Evolutionary conservation across 2,797 vertebrate species (phyloP).

Genomic region (Pipistrellus pipistrellus): DNA sequence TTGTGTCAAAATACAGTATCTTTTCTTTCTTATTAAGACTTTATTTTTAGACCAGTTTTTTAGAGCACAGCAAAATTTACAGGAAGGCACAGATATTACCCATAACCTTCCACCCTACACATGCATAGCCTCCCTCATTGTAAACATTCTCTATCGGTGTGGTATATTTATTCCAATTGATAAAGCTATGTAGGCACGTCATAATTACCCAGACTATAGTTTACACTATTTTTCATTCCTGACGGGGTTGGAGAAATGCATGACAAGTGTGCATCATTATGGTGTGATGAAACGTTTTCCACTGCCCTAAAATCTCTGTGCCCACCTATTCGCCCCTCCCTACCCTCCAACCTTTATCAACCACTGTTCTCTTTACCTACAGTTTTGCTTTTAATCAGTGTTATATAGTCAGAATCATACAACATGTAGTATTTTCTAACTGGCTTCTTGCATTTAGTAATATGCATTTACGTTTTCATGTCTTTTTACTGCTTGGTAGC

Average conservation of each 20-base stretch:
- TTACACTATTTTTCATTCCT: background rate
- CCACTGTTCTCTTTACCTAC: background rate
- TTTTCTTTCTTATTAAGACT: background rate
- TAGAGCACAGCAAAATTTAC: background rate
- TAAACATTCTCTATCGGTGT: background rate
- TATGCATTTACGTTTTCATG: background rate
- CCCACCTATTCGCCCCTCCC: background rate
- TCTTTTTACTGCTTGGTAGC: background rate
- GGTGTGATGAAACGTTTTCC: background rate
- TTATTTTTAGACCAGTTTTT: background rate
- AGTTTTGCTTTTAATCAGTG: background rate
- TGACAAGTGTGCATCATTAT: background rate
- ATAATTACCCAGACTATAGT: background rate
- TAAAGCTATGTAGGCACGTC: background rate
- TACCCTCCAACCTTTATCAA: background rate
- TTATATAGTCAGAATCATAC: background rate
- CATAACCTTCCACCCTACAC: background rate
- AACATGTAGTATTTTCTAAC: background rate
- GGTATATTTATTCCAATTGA: background rate
- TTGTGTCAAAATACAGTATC: slow-evolving; percentile 49
- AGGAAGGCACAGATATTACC: background rate
- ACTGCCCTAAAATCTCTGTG: background rate
- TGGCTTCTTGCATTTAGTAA: background rate
- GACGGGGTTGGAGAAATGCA: background rate
- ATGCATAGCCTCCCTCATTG: background rate